Base-by-base conservation (phyloP, 2,113 vertebrate species). In the Burhinus bistriatus region DNA sequence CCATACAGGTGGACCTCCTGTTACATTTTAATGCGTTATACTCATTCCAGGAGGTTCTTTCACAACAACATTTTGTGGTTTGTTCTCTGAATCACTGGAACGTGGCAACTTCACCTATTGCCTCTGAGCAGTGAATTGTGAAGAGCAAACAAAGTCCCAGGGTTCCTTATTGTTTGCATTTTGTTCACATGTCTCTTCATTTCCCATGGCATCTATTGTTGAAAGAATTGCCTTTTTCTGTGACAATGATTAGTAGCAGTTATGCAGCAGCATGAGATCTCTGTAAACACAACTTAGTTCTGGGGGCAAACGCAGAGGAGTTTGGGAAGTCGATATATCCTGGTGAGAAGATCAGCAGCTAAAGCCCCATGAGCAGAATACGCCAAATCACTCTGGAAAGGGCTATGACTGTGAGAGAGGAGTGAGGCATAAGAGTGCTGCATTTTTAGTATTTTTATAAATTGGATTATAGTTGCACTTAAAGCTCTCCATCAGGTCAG, bases 71-170 rank as follows among this genome's bases (percentile, higher is more conserved):
- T 79, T 89, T 51, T 49, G 54, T 72, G 61, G 44, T 87, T 91
- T 92, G 85, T 87, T 62, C 61, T 91, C 75, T 91, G 83, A 90
- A 89, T 91, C 95, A 91, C 70, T 66, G 87, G 87, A 94, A 95
- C 49, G n/a, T 83, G 92, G 90, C 83, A 95, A 81, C 94, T 96
- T 93, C 91, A 89, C 87, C 93, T 77, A 85, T 90, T 95, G 95
- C 93, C 94, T 96, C 73, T 95, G 93, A 94, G 89, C 94, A 97
- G 62, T 4, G 47, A 94, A 65, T 62, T 95, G 94, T 95, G 93
- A 92, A 95, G 87, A 91, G 89, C 78, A 97, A 95, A 97, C 87
- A 94, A 79, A 72, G 49, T 72, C 87, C 57, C 6, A 3, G 81
- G 49, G 75, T 22, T 92, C 69, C 77, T 87, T 82, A 76, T 38